Base-by-base conservation (phyloP, 2,113 vertebrate genomes). In the Mellivora capensis region DNA sequence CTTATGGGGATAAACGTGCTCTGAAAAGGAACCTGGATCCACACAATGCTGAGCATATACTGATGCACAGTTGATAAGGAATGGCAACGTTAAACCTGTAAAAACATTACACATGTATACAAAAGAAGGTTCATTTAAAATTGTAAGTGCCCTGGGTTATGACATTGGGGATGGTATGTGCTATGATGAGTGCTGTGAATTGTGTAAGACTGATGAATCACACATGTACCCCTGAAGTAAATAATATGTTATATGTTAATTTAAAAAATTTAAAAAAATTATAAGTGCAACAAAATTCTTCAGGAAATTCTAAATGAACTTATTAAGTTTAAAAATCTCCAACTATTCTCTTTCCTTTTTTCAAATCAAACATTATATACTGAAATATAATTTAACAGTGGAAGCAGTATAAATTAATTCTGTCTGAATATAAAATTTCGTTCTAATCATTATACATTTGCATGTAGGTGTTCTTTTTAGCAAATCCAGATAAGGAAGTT, bases 361-460 rank as follows among this genome's bases (percentile, higher is more conserved):
- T 76, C 29, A 96, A 93, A 72, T 96, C 17, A 82, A 94, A 47
- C 6, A 82, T 89, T 64, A 25, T 21, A 62, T 74, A 27, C n/a
- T 96, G 69, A 82, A 92, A 59, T 49, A 74, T 37, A 84, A 76
- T 42, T 72, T 17, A 74, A 71, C 37, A 61, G 44, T 57, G 8
- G 29, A 27, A 95, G 37, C 5, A 3, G 7, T 39, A 23, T 69
- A 94, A 96, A 69, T 59, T 2, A 54, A n/a, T 97, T 85, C 0
- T 95, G 92, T 71, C 83, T 95, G 67, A 97, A 87, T 72, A 27
- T 72, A 83, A 91, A 87, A 37, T 20, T 97, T 10, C 9, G 25
- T 76, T 89, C 3, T 39, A 37, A 57, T 67, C 72, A 91, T 15
- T 86, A 14, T 69, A 2, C 0, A 84, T 49, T 34, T 96, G 59